Evolutionary conservation across 1,140 invertebrate species (phyloP).

Genomic region (Bombus impatiens): DNA sequence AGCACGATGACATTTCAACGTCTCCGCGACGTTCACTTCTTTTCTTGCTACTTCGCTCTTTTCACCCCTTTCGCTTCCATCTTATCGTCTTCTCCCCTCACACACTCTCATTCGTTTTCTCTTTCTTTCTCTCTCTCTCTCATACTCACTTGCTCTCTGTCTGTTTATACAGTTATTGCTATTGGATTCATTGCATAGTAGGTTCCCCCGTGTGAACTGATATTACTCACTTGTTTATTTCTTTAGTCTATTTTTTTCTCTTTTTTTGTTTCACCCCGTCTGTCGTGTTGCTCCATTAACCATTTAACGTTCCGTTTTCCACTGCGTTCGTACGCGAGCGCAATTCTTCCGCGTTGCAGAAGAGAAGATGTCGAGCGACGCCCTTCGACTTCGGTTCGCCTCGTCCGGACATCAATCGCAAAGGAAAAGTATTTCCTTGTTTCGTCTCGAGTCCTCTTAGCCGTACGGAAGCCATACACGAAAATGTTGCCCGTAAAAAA

Average conservation of each 20-base stretch:
- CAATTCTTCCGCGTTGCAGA: constrained; percentile 14
- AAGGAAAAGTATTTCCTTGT: not conserved
- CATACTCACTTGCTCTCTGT: not conserved
- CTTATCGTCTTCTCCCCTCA: not conserved
- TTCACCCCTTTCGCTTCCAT: not conserved
- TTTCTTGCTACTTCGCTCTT: not conserved
- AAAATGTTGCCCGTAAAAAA: not conserved
- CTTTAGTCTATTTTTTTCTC: not conserved
- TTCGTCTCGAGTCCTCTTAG: not conserved
- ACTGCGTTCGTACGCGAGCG: not conserved
- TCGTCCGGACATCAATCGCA: constrained; percentile 13
- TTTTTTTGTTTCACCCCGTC: too few relatives aligned
- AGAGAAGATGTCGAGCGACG: constrained; percentile 60
- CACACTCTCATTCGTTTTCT: not conserved
- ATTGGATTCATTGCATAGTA: constrained; percentile 79
- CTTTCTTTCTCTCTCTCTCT: not conserved
- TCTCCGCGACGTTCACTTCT: constrained; percentile 53
- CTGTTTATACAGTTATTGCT: constrained; percentile 78
- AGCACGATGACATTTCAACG: constrained; percentile 61
- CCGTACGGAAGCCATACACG: not conserved
- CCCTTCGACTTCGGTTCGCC: not conserved
- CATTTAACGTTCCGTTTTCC: not conserved
- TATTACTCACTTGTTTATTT: constrained; percentile 62
- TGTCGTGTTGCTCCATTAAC: not conserved
- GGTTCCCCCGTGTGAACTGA: constrained; percentile 73